Evolutionary conservation across 2,113 vertebrate species (phyloP).

Genomic region (Amphilophus citrinellus): DNA sequence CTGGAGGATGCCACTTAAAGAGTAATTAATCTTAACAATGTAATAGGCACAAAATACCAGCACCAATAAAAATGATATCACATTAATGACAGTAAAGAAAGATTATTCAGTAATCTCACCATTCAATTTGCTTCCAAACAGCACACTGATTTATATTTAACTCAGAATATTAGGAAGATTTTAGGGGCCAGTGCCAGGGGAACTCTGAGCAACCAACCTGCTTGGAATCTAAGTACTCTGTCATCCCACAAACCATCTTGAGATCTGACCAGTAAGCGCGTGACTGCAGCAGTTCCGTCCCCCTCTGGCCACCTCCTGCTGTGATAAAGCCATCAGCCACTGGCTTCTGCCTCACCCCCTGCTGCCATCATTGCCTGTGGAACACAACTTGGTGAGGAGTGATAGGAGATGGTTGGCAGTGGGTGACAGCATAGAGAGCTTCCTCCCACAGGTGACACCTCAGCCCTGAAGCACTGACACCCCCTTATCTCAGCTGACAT

Average conservation of each 20-base stretch:
- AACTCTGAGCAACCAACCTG: background rate
- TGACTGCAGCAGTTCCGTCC: background rate
- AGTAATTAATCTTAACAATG: background rate
- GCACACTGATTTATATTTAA: background rate
- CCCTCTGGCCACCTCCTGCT: constrained; percentile 42
- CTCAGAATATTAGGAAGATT: background rate
- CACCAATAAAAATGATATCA: background rate
- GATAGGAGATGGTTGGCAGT: constrained; percentile 51
- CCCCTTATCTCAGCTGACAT: constrained; percentile 53
- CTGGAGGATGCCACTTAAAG: background rate
- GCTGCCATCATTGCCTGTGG: background rate
- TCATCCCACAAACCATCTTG: constrained; percentile 3
- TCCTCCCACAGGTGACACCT: constrained; percentile 48
- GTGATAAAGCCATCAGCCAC: constrained; percentile 56
- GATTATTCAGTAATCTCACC: background rate
- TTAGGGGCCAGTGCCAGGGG: background rate
- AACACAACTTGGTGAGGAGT: constrained; percentile 13
- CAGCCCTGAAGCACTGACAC: constrained; percentile 32
- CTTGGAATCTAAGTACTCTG: background rate
- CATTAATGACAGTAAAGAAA: background rate
- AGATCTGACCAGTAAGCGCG: constrained; percentile 27
- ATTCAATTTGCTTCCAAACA: background rate
- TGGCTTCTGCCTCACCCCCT: constrained; percentile 23
- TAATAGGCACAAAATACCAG: constrained; percentile 1
- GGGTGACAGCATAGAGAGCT: constrained; percentile 52